Conservation (phyloP, 2,888 invertebrate species). For the Scaptomyza parva region DNA sequence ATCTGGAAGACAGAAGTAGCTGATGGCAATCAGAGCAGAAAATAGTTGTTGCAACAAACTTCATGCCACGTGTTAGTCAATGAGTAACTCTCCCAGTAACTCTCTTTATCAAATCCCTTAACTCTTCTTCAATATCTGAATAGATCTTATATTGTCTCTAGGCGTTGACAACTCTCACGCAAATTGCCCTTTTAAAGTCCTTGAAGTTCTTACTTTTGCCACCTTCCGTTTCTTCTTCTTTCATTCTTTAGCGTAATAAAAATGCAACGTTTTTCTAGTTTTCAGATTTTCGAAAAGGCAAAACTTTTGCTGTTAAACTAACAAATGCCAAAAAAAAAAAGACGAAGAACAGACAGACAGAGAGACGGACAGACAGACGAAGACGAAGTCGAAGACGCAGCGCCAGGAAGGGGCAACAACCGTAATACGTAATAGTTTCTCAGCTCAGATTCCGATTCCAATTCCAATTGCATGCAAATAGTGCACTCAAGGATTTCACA, state of each 20-base stretch:
- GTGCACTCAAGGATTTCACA: slow-evolving; percentile 71
- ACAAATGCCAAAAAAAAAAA: slow-evolving; percentile 70
- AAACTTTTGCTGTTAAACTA: slow-evolving; percentile 82
- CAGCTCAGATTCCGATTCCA: slow-evolving; percentile 33
- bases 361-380: slow-evolving; percentile 2
- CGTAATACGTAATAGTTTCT: slow-evolving; percentile 17
- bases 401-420: slow-evolving; percentile 54
- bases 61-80: slow-evolving; percentile 12
- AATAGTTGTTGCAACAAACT: slow-evolving; percentile 3
- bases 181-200: slow-evolving; percentile 73
- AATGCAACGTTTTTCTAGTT: slow-evolving; percentile 74
- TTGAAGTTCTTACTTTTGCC: slow-evolving; percentile 63
- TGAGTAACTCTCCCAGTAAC: too few relatives aligned
- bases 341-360: slow-evolving; percentile 34
- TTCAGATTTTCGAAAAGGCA: slow-evolving; percentile 77
- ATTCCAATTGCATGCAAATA: slow-evolving; percentile 39
- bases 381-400: slow-evolving; percentile 52
- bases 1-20: too few relatives aligned
- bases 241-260: slow-evolving; percentile 55
- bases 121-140: too few relatives aligned
- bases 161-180: slow-evolving; percentile 40
- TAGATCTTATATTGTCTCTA: slow-evolving; percentile 6
- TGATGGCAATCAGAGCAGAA: neutral
- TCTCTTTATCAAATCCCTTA: too few relatives aligned
- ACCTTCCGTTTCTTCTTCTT: slow-evolving; percentile 32